Evolutionary conservation across 1,140 invertebrate species (phyloP), one percentile per base, ranked within the genome.

Genomic region (Eupeodes corollae): DNA sequence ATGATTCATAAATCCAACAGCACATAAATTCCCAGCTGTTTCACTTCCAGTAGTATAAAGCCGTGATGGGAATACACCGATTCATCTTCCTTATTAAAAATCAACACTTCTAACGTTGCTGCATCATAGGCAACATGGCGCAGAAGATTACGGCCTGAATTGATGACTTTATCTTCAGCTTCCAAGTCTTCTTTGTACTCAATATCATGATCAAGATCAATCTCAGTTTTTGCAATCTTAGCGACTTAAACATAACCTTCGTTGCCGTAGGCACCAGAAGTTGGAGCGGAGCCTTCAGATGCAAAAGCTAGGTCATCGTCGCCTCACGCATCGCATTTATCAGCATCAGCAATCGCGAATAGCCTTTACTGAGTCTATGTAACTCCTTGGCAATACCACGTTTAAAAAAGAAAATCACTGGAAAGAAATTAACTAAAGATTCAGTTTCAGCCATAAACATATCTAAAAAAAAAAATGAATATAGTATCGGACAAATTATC

Each of bases 11-110:
- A 81, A 84, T 13, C 91, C 93, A 56, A 98, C 76, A 5, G 92
- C 93, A 57, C 91, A 83, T 54, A 92, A 79, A 68, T 94, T 97
- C 15, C 83, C 90, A 73, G 55, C 38, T 58, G 54, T 64, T 13
- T 67, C 60, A 47, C 63, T 67, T 30, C 63, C 66, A 90, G 83
- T 40, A 97, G 70, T 12, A 93, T 67, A 41, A 93, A 82, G 63
- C 97, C 91, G 70, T 97, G 93, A 65, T 97, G 91, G 10, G 92
- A 83, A 68, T 95, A 98, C 44, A 95, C 79, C 15, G 88, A 88
- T 34, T 78, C 83, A 61, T 91, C 86, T 30, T 79, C 76, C 67
- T 90, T 82, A 70, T 97, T 97, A 62, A 91, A 94, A 37, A 97
- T 90, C 76, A 88, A 85, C 41, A 96, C 78, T 80, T 96, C 91